Conservation (phyloP, 1,140 invertebrate genomes). For the Eumeta japonica region DNA sequence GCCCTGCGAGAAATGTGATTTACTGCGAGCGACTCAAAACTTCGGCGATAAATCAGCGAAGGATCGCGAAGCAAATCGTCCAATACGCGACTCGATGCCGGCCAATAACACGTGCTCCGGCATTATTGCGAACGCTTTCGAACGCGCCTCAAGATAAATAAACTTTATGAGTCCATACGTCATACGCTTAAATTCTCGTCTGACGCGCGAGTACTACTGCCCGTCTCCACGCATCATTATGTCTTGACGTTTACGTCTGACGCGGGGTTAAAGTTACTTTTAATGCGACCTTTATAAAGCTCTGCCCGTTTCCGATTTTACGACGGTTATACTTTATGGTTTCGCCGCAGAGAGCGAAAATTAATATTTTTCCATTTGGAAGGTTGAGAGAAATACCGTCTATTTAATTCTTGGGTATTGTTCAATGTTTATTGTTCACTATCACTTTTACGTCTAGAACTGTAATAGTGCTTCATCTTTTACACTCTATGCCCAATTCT, state of each 20-base stretch:
- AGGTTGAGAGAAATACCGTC: no score
- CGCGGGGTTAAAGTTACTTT: constrained; percentile 36
- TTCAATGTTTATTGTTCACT: no score
- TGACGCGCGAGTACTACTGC: no score
- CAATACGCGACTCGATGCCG: constrained; percentile 26
- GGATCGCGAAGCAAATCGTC: constrained; percentile 27
- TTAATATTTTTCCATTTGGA: no score
- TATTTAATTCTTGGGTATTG: no score
- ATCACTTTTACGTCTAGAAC: no score
- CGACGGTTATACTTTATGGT: no score
- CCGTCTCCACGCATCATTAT: constrained; percentile 23
- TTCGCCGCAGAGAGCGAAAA: no score
- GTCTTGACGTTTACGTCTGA: constrained; percentile 43
- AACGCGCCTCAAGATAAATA: constrained; percentile 47
- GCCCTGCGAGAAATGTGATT: constrained; percentile 49
- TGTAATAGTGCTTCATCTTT: no score
- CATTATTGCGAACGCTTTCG: constrained; percentile 39
- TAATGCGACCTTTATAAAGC: constrained; percentile 23
- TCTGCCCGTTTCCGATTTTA: constrained; percentile 38
- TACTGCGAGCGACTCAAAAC: constrained; percentile 37
- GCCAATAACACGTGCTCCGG: constrained; percentile 37
- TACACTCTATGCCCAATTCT: no score
- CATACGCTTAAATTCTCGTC: no score
- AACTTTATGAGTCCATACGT: constrained; percentile 50
- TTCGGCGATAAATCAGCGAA: constrained; percentile 45